phyloP scores from a whole-genome alignment of 2,113 vertebrate species.

The Bujurquina vittata region DNA sequence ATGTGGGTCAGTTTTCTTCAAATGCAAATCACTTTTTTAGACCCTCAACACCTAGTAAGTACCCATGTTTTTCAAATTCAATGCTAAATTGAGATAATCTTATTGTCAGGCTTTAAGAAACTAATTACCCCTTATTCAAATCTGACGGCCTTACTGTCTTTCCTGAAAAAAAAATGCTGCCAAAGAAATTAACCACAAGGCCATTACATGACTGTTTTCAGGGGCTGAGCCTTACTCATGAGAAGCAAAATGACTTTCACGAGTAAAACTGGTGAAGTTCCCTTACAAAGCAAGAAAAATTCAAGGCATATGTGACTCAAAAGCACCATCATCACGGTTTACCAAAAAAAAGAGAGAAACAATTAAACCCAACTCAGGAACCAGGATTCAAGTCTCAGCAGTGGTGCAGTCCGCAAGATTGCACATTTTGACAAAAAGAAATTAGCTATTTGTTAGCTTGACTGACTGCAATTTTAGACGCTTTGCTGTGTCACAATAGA shows the following conservation, averaged over 20 bases:
- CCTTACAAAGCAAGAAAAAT: not conserved
- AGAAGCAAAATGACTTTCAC: not conserved
- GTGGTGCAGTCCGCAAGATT: not conserved
- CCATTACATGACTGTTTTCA: not conserved
- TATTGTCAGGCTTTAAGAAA: not conserved
- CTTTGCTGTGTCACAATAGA: not conserved
- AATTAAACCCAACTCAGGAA: not conserved
- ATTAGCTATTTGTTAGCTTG: not conserved
- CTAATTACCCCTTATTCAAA: not conserved
- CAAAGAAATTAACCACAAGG: too few species aligned
- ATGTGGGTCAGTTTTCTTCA: too few species aligned
- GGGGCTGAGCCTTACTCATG: not conserved
- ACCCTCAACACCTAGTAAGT: too few species aligned
- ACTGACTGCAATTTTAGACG: not conserved
- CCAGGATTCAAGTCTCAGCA: not conserved
- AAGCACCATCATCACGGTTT: not conserved
- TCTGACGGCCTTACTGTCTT: too few species aligned
- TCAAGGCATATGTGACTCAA: conserved; percentile 33
- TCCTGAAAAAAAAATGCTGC: not conserved
- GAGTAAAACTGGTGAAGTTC: too few species aligned
- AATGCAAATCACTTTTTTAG: too few species aligned
- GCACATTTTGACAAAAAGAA: not conserved
- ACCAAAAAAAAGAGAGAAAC: not conserved
- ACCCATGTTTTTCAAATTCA: not conserved
- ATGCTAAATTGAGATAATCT: not conserved